Evolutionary conservation across 2,113 vertebrate genomes (phyloP).

Genomic region (Egretta garzetta): DNA sequence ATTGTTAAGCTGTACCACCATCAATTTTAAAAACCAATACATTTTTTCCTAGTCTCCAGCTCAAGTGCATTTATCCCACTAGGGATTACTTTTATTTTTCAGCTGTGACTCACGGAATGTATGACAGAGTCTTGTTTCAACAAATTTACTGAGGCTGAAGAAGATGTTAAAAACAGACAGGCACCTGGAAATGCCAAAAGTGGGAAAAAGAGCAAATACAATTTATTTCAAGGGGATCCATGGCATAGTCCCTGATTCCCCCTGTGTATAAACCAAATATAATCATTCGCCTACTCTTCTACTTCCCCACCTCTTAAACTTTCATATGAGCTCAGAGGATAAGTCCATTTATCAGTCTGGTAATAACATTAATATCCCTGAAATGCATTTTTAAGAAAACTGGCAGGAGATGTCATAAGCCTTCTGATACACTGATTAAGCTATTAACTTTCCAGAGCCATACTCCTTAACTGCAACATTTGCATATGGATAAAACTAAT

Average conservation of each 20-base stretch:
- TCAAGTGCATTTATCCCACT: background rate
- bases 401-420: background rate
- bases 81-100: slow-evolving; percentile 47
- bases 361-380: background rate
- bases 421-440: background rate
- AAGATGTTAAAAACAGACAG: slow-evolving; percentile 69
- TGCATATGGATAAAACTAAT: slow-evolving; percentile 19
- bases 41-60: background rate
- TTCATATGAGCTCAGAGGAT: slow-evolving; percentile 11
- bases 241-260: background rate
- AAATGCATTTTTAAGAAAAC: slow-evolving; percentile 14
- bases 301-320: background rate
- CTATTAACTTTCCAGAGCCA: slow-evolving; percentile 11
- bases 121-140: slow-evolving; percentile 53
- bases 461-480: background rate
- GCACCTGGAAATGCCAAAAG: slow-evolving; percentile 41
- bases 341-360: slow-evolving; percentile 35
- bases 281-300: background rate
- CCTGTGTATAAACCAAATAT: background rate
- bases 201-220: slow-evolving; percentile 1
- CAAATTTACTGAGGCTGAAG: slow-evolving; percentile 48
- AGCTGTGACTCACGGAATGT: slow-evolving; percentile 28
- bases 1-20: background rate
- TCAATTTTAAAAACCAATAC: slow-evolving; percentile 24
- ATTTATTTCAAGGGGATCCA: slow-evolving; percentile 30